Evolutionary conservation across 2,888 invertebrate species (phyloP).

Genomic region (Nomada lathburiana): DNA sequence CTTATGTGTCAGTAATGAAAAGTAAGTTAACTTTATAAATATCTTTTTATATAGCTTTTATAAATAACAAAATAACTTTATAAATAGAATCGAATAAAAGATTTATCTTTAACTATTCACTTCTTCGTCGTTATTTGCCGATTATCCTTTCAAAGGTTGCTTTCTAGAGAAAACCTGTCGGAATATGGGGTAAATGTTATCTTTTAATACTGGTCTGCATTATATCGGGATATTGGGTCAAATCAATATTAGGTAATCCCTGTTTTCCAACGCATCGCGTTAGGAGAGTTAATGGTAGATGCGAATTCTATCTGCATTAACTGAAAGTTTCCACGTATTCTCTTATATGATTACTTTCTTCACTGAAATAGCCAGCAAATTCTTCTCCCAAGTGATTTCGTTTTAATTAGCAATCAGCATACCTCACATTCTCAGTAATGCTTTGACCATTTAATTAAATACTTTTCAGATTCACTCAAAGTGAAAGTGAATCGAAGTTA

Average conservation of each 20-base stretch:
- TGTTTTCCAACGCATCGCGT: conserved; percentile 3
- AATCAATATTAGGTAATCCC: conserved; percentile 28
- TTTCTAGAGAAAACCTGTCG: not conserved
- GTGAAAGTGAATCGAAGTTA: not conserved
- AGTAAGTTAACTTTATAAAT: not conserved
- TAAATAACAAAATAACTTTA: too few species aligned
- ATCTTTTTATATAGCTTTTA: too few species aligned
- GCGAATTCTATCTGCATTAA: not conserved
- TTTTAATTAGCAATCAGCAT: not conserved
- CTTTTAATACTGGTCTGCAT: conserved; percentile 1
- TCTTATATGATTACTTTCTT: not conserved
- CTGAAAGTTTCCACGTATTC: not conserved
- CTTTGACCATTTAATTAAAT: not conserved
- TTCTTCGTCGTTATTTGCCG: too few species aligned
- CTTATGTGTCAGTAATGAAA: not conserved
- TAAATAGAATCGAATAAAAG: not conserved
- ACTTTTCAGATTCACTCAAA: not conserved
- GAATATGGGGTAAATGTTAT: not conserved
- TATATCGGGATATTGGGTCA: conserved; percentile 23
- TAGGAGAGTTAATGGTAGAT: not conserved
- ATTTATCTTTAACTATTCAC: not conserved
- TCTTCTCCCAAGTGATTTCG: not conserved
- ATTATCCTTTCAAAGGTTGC: not conserved
- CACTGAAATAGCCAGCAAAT: not conserved
- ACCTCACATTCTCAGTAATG: not conserved